phyloP scores from a whole-genome alignment of 2,797 vertebrate genomes.

The Delichon dasypus region DNA sequence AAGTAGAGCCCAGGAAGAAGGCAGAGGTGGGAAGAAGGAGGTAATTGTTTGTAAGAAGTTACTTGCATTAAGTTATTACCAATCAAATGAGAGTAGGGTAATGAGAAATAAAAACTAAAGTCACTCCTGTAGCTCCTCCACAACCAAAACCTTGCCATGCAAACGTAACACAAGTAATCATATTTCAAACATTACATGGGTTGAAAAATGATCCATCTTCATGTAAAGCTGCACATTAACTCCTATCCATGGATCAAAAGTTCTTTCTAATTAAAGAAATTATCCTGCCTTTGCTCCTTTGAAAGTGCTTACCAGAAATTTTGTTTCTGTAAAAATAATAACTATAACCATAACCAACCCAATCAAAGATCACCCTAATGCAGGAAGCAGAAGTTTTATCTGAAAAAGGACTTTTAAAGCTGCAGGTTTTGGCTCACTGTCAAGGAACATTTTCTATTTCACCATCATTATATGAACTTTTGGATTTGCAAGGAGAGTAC shows the following conservation, averaged over 20 bases:
- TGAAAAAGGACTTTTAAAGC: neutral
- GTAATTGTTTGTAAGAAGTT: neutral
- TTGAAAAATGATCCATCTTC: neutral
- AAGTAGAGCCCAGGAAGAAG: neutral
- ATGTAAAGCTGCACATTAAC: neutral
- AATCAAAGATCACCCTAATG: neutral
- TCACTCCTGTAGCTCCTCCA: too few relatives aligned
- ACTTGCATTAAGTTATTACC: neutral
- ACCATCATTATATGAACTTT: neutral
- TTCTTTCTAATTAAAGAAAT: neutral
- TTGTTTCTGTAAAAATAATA: neutral
- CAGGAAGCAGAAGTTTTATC: neutral
- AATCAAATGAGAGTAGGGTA: neutral
- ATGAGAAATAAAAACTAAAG: neutral
- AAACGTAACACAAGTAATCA: neutral
- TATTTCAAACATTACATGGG: neutral
- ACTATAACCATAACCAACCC: neutral
- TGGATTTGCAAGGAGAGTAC: neutral
- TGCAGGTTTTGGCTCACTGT: neutral
- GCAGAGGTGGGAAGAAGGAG: neutral
- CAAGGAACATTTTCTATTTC: neutral
- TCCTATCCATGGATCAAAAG: neutral
- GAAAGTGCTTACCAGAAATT: neutral
- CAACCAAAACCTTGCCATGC: neutral
- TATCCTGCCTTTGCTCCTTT: neutral